A percentile compares a stretch with the other conserved stretches of the same genome.
Conservation (phyloP, 2,888 invertebrate genomes). For the Eilema griseolum region DNA sequence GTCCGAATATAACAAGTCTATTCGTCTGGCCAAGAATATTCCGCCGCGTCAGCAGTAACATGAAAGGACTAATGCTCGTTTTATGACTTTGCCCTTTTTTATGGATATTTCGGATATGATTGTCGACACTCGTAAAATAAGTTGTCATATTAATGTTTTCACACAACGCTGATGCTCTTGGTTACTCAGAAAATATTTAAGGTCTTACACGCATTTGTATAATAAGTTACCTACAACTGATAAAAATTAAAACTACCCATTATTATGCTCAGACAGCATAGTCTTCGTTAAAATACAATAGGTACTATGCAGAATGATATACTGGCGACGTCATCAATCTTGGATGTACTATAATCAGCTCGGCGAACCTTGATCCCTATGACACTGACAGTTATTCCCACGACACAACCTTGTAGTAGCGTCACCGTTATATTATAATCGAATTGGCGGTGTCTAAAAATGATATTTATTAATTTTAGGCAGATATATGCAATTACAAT, state of each 20-base stretch:
- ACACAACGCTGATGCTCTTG: conserved; percentile 35
- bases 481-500: too few species aligned
- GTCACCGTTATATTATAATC: too few species aligned
- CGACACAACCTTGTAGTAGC: too few species aligned
- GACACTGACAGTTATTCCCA: too few species aligned
- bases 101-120: conserved; percentile 78
- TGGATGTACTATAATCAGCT: too few species aligned
- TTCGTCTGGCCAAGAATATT: conserved; percentile 57
- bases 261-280: neutral
- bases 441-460: too few species aligned
- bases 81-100: conserved; percentile 78
- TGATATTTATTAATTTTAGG: too few species aligned
- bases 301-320: neutral
- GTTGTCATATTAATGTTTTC: conserved; percentile 67
- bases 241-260: too few species aligned
- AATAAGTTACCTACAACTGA: too few species aligned
- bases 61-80: conserved; percentile 77
- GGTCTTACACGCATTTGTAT: neutral
- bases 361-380: too few species aligned
- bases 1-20: conserved; percentile 56
- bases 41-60: conserved; percentile 69
- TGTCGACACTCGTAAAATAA: conserved; percentile 75
- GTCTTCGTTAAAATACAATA: neutral
- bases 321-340: neutral
- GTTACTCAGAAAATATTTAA: neutral